phyloP scores from a whole-genome alignment of 2,888 invertebrate species.

The Dioctria linearis region DNA sequence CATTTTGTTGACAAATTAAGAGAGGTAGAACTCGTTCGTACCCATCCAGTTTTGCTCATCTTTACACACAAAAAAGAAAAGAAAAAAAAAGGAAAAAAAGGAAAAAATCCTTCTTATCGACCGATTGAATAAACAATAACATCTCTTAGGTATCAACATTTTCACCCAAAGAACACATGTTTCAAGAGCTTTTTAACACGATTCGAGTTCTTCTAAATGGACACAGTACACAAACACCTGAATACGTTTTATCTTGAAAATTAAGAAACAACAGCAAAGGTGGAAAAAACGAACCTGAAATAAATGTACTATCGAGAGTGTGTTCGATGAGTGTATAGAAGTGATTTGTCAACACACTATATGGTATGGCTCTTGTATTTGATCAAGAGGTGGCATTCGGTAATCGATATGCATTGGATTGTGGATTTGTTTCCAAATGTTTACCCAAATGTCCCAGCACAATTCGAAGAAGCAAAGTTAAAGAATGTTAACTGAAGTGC shows the following conservation, averaged over 20 bases:
- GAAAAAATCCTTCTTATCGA: too few species aligned
- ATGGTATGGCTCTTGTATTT: slow-evolving; percentile 1
- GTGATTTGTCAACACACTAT: slow-evolving; percentile 12
- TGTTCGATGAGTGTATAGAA: slow-evolving; percentile 2
- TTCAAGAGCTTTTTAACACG: too few species aligned
- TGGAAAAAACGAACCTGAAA: not conserved
- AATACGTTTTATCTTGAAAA: not conserved
- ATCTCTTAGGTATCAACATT: too few species aligned
- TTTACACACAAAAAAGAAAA: too few species aligned
- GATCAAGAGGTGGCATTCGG: not conserved
- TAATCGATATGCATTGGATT: slow-evolving; percentile 11
- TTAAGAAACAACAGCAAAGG: not conserved
- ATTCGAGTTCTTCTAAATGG: too few species aligned
- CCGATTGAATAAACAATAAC: too few species aligned
- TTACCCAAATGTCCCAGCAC: not conserved
- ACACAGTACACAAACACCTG: not conserved
- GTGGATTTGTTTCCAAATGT: slow-evolving; percentile 29
- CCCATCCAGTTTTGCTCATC: too few species aligned
- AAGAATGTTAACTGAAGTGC: not conserved
- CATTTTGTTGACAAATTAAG: too few species aligned
- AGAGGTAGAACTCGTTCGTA: too few species aligned
- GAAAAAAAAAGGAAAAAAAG: too few species aligned
- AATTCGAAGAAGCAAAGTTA: not conserved
- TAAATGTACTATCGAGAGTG: slow-evolving; percentile 4
- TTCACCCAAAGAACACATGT: too few species aligned